Evolutionary conservation across 2,888 invertebrate genomes (phyloP).

Genomic region (Tenthredo scrophulariae): DNA sequence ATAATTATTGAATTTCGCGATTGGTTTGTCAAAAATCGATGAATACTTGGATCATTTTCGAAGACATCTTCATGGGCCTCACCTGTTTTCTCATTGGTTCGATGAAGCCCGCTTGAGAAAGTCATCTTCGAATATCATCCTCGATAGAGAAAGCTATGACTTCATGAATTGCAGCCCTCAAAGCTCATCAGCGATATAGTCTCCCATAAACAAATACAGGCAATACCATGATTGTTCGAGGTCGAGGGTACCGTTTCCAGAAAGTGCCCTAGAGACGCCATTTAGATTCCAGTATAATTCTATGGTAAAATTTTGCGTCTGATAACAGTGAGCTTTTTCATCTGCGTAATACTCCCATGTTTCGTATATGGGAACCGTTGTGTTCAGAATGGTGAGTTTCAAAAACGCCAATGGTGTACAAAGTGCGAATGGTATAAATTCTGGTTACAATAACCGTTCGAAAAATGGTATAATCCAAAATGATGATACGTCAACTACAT

Average conservation of each 20-base stretch:
- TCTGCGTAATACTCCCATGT: neutral
- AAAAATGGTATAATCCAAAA: neutral
- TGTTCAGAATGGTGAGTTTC: neutral
- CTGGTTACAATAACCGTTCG: neutral
- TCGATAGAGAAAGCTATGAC: too few species aligned
- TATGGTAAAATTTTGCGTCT: neutral
- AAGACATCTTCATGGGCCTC: too few species aligned
- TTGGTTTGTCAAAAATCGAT: neutral
- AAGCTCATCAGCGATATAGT: neutral
- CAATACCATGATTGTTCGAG: slow-evolving; percentile 4
- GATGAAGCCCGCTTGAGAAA: neutral
- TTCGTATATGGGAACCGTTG: neutral
- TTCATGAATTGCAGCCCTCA: neutral
- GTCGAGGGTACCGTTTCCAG: neutral
- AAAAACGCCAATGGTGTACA: neutral
- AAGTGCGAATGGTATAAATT: neutral
- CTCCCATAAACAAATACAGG: neutral
- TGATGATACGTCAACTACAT: neutral
- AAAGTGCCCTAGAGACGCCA: neutral
- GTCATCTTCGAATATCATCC: neutral
- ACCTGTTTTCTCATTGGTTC: neutral
- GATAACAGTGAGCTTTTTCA: neutral
- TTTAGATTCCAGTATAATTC: slow-evolving; percentile 4
- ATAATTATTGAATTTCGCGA: neutral
- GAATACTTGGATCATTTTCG: neutral